Percentiles rank a stretch among this genome's conserved stretches.
These are phyloP conservation scores for Brachionus rubens DNA, from an alignment of 1,140 invertebrate species.

Conservation along the genomic window DNA sequence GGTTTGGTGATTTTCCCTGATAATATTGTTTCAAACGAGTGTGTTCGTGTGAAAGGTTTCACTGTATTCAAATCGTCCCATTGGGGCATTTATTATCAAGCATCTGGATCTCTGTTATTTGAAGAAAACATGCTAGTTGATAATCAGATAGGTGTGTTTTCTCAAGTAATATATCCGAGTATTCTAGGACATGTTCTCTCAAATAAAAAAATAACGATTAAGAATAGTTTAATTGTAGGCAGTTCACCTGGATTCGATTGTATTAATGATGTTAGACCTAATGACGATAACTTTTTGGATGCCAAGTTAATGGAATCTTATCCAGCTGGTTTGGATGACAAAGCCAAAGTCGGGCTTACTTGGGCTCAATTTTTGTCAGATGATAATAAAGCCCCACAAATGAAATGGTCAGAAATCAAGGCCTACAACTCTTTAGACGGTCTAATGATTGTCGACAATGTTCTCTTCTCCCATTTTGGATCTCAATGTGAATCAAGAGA, in stretches of 20 bases:
- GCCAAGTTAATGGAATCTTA: neutral
- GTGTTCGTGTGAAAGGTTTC: neutral
- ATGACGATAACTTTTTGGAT: neutral
- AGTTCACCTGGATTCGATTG: slow-evolving; percentile 2
- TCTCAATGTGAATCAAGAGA: neutral
- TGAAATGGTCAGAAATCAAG: slow-evolving; percentile 48
- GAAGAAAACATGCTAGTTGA: slow-evolving; percentile 24
- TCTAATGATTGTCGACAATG: slow-evolving; percentile 1
- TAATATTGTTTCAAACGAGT: slow-evolving; percentile 45
- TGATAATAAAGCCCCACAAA: slow-evolving; percentile 51
- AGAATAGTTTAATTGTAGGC: slow-evolving; percentile 17
- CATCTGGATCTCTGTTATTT: neutral
- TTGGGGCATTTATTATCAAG: slow-evolving; percentile 42
- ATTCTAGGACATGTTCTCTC: neutral
- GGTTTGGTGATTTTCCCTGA: neutral
- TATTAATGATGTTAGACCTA: neutral
- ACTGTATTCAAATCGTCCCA: slow-evolving; percentile 21
- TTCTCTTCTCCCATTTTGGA: neutral
- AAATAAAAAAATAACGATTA: neutral
- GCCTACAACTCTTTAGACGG: slow-evolving; percentile 22
- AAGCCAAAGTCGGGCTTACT: slow-evolving; percentile 48
- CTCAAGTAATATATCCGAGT: neutral
- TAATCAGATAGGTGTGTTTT: neutral
- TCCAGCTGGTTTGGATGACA: neutral
- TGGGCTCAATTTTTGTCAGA: slow-evolving; percentile 49